Percentiles rank a stretch among this genome's conserved stretches.
These are phyloP conservation scores for Malurus leucopterus DNA, from an alignment of 2,797 vertebrate species.

Conservation along the genomic window DNA sequence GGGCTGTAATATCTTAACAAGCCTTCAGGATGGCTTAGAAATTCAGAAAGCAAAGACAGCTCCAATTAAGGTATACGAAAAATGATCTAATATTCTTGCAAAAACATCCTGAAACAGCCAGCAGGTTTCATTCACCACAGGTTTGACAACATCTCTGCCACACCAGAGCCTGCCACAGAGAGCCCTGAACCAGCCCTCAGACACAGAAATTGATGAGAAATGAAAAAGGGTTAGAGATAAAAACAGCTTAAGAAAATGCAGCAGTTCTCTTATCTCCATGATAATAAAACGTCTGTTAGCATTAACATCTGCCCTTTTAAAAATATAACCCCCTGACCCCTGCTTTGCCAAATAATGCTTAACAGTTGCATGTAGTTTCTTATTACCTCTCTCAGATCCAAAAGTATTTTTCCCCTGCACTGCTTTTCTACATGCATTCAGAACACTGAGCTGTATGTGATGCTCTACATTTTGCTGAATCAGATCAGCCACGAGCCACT, in stretches of 20 bases:
- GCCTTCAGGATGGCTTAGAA: neutral
- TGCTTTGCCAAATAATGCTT: neutral
- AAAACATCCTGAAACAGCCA: neutral
- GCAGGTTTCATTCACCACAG: neutral
- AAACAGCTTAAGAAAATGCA: neutral
- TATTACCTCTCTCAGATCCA: neutral
- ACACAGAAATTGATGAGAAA: neutral
- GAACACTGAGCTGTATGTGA: neutral
- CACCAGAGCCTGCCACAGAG: neutral
- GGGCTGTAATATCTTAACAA: neutral
- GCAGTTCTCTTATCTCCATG: neutral
- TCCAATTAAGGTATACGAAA: neutral
- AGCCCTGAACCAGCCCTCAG: neutral
- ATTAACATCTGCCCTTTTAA: neutral
- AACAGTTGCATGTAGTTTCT: neutral
- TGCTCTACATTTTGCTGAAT: neutral
- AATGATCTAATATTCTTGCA: neutral
- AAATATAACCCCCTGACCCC: neutral
- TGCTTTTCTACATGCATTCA: fast-evolving
- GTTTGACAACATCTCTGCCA: neutral
- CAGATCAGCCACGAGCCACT: neutral
- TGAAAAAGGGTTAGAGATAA: neutral
- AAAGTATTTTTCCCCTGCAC: neutral
- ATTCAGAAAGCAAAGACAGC: neutral
- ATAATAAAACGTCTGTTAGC: neutral